Base-by-base conservation (phyloP, 2,113 vertebrate genomes). In the Cynoglossus semilaevis region DNA sequence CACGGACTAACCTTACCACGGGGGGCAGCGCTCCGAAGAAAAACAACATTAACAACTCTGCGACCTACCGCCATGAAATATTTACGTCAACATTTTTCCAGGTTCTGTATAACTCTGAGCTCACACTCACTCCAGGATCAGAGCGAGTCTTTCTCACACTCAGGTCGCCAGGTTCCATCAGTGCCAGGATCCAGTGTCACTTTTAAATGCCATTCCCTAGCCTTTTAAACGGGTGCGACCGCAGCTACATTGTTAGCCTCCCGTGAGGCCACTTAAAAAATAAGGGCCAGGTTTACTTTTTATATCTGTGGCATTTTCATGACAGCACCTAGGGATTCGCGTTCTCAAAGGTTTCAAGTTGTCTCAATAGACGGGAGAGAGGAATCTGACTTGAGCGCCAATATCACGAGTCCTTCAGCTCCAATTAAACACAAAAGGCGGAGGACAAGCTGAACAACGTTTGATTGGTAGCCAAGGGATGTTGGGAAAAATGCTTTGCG, bases 31-130 rank as follows among this genome's bases (percentile, higher is more conserved):
- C 62, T 55, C 67, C 42, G 59, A 77, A 67, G 44, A 70, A 83
- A 80, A 81, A 71, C 70, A 83, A 50, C 71, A 79, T 79, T 85
- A 85, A 72, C 77, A 78, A 81, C 70, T 69, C 56, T 51, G 66
- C 82, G 80, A 85, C 84, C 84, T 71, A 59, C 68, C 29, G 61
- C 67, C 49, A 65, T 82, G 49, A 82, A 88, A 87, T 81, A 87
- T 88, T 84, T 76, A 82, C 63, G 46, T 34, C 22, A n/a, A 36
- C 18, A 43, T 65, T 58, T 58, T 60, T 51, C 14, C 52, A 15
- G 58, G 43, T 65, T n/a, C 17, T 6, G 14, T 49, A 44, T 67
- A 55, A 50, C 70, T 51, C 58, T 51, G 15, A 40, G 45, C 60
- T 54, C 41, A 49, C 55, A 37, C 58, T 75, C 73, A 60, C 59